Base-by-base conservation (phyloP, 2,113 vertebrate genomes). In the Eulemur macaco region DNA sequence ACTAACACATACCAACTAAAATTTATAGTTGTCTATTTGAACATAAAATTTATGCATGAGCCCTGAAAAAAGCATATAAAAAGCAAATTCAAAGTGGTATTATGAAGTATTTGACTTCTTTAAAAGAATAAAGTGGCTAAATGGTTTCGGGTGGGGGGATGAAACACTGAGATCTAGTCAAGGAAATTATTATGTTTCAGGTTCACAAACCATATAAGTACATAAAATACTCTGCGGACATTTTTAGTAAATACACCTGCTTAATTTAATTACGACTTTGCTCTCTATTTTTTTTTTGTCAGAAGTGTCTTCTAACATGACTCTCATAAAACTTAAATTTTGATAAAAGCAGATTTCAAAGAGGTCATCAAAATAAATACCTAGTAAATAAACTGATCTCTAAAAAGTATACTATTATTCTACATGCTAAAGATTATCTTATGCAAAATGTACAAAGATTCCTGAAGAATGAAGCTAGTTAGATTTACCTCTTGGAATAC, bases 101-200 rank as follows among this genome's bases (percentile, higher is more conserved):
- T 58, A 74, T 52, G 68, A 94, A 83, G 45, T 42, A 13, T 71
- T 23, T 96, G 17, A 80, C 8, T 83, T 90, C 17, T 50, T 80
- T 74, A 92, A 96, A 71, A 47, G 25, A 97, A 84, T 80, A 25
- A 80, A 81, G 76, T 87, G 17, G 13, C 8, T 80, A 88, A 37
- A 60, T 66, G 5, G 6, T 88, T 88, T 37, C 27, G 74, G 31
- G 17, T 11, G 4, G 58, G 60, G 92, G 77, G 14, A 90, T 80
- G 50, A 85, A 66, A 68, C 14, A 15, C 12, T 56, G 11, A 39
- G 11, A 39, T 80, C 27, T 64, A 78, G 37, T 92, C 45, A 87
- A 92, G 68, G 27, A 92, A 89, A 89, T 73, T 54, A 78, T 1
- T 60, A 15, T 17, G 23, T 74, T 68, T 77, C 74, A 85, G 71